Base-by-base conservation (phyloP, 2,113 vertebrate species). In the Misgurnus mizolepis region DNA sequence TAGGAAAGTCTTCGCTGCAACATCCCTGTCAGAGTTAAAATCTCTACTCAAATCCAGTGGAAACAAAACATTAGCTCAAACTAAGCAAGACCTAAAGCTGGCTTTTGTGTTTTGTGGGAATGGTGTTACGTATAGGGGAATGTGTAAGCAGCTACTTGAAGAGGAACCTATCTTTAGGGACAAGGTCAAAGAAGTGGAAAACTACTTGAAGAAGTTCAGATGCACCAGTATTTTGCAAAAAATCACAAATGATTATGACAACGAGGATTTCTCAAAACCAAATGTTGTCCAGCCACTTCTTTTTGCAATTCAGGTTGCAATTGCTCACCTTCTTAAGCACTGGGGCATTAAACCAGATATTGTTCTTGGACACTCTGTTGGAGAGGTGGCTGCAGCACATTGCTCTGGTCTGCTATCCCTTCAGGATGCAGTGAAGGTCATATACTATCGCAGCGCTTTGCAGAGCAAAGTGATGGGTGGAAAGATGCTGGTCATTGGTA, bases 71-170 rank as follows among this genome's bases (percentile, higher is more conserved):
- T 66, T 74, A 34, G 56, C 82, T 11, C 7, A 43, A 8, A 60
- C 68, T 12, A 92, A 85, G 67, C 82, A 22, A 11, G 87, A 89
- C 11, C 73, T 85, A 0, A 87, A 91, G 69, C 69, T 95, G 71
- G 88, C 95, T 74, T 95, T 96, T 91, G 94, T 96, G 82, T 96
- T 96, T 85, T 94, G 94, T 82, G 94, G 94, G 66, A 96, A 95
- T 0, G 95, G 93, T 0, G 85, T 95, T 43, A 89, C 64, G 0
- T 92, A 94, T 86, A 90, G 60, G 61, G 92, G 92, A 10, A 92
- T 95, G 91, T 94, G 93, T 64, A 89, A 86, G 77, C 83, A 89
- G 9, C 87, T 96, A 83, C 81, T 95, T 47, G 91, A 70, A 85
- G 87, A 91, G 17, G 89, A 93, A 83, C 88, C 91, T 0, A 76